Evolutionary conservation across 2,888 invertebrate species (phyloP), one percentile per base, ranked within the genome.

Genomic region (Drosophila mayaguana): DNA sequence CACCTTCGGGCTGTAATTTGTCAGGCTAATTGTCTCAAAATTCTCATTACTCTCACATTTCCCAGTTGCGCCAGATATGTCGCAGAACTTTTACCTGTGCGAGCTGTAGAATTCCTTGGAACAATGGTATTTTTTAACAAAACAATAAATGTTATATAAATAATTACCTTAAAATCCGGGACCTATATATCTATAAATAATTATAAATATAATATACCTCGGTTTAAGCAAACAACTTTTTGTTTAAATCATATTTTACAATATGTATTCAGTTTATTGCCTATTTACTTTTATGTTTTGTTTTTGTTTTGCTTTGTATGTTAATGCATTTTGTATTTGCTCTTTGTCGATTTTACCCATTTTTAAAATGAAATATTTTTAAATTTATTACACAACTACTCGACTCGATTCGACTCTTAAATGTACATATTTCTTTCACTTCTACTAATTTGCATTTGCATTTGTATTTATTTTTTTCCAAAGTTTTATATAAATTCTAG

Each of bases 401-500:
- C 48, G 48, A 48, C 25, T 48, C 48, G 28, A 55, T 42, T 72
- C 72, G 71, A 75, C 72, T 67, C 89, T 86, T 89, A 86, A 72
- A 83, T 75, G 53, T 78, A 77, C 69, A 76, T 70, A 75, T 69
- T 75, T 81, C 70, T 57, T 75, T 81, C 69, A 78, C 79, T 81
- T 76, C 72, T 82, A 78, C 83, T 88, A 86, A 86, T 90, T 81
- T 83, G 72, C 75, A 77, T 45, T 43, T 83, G 54, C 75, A 71
- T 71, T 72, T 83, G 72, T 72, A 77, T 45, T 43, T 83, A 51
- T 28, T 6, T 28, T 28, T 28, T 28, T 79, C 84, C 3, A 77
- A 76, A 78, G 74, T 83, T 85, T 74, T 70, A 85, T 87, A 87
- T 89, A 87, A 84, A 85, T 85, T 89, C 88, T 89, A 80, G 72